phyloP scores from a whole-genome alignment of 1,140 invertebrate genomes.

The Copidosoma floridanum region DNA sequence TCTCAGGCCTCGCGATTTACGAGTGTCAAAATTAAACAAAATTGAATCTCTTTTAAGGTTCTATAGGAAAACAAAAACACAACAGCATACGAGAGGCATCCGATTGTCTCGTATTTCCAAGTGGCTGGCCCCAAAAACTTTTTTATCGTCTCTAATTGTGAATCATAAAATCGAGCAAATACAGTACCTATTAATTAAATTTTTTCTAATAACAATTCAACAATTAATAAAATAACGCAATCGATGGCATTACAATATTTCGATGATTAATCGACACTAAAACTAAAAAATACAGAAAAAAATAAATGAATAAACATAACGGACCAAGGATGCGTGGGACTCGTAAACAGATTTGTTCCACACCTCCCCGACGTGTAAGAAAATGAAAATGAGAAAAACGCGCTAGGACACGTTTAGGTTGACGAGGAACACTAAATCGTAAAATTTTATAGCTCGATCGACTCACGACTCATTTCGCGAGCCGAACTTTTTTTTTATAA shows the following conservation, averaged over 20 bases:
- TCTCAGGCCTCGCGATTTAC: not conserved
- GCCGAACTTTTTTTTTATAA: too few species aligned
- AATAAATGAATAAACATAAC: too few species aligned
- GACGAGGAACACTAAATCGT: slow-evolving; percentile 13
- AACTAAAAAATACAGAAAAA: too few species aligned
- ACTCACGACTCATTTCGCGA: too few species aligned
- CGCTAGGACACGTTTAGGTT: slow-evolving; percentile 17
- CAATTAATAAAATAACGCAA: too few species aligned
- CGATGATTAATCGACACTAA: too few species aligned
- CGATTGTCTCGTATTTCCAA: not conserved
- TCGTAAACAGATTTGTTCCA: slow-evolving; percentile 4
- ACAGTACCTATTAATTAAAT: too few species aligned
- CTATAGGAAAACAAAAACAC: too few species aligned
- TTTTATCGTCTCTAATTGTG: too few species aligned
- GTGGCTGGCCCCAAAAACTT: slow-evolving; percentile 9
- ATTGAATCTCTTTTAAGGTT: not conserved
- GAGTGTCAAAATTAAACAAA: not conserved
- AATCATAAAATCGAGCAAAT: too few species aligned
- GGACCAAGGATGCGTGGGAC: slow-evolving; percentile 13
- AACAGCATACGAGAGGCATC: not conserved
- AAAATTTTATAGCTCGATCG: slow-evolving; percentile 7
- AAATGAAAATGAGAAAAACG: slow-evolving; percentile 5
- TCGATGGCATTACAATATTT: too few species aligned
- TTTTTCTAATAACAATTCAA: too few species aligned
- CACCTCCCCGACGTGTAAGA: not conserved